Percentiles rank a stretch among this genome's conserved stretches.
Conservation (phyloP, 2,113 vertebrate genomes). For the Clarias gariepinus region DNA sequence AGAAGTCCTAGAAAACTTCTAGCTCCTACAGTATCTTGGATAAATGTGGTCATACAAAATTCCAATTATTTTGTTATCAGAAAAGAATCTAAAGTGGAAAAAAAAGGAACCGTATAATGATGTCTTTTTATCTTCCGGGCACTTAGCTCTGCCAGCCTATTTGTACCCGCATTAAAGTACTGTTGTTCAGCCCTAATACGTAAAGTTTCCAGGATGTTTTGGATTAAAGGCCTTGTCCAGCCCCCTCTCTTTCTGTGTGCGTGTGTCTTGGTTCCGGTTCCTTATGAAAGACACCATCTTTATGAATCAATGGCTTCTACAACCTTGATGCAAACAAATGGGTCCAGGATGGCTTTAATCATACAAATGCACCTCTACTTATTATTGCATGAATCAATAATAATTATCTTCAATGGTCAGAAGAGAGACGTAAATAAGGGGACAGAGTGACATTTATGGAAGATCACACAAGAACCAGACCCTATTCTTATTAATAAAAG, state of each 20-base stretch:
- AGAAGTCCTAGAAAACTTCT: too few species aligned
- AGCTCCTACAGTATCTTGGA: too few species aligned
- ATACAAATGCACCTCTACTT: constrained; percentile 23
- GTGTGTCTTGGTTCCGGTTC: background rate
- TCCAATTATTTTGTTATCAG: background rate
- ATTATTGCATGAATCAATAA: constrained; percentile 48
- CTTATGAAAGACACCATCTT: constrained; percentile 1
- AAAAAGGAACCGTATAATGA: background rate
- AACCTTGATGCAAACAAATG: constrained; percentile 22
- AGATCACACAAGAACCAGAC: constrained; percentile 27
- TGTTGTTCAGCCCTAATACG: background rate
- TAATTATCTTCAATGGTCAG: constrained; percentile 47
- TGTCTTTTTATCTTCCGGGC: background rate
- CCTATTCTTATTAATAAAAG: constrained; percentile 28
- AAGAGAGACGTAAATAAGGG: constrained; percentile 40
- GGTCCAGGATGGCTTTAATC: constrained; percentile 27
- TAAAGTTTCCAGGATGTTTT: background rate
- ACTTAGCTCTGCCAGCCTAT: background rate
- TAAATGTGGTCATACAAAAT: background rate
- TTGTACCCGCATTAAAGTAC: background rate
- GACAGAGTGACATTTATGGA: constrained; percentile 38
- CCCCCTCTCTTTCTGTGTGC: background rate
- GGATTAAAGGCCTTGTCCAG: background rate
- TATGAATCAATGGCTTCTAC: background rate
- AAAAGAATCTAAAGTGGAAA: background rate